phyloP scores from a whole-genome alignment of 2,797 vertebrate species.

The Rhodeus uyekii region DNA sequence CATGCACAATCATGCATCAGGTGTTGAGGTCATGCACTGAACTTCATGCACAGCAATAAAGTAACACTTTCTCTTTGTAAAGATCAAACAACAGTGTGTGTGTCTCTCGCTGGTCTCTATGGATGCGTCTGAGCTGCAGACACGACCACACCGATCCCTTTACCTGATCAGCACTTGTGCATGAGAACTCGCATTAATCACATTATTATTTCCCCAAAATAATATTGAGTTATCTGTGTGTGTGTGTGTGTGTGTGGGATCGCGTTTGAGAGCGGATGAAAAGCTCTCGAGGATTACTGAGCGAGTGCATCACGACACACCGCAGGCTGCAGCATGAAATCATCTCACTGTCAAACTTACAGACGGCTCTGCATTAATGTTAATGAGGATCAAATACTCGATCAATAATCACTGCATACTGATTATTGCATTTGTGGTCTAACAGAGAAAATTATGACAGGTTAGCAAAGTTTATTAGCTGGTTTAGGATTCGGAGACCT shows the following conservation, averaged over 20 bases:
- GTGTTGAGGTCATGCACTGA: background rate
- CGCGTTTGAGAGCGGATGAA: slow-evolving; percentile 34
- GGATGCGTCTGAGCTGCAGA: slow-evolving; percentile 19
- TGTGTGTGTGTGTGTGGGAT: slow-evolving; percentile 6
- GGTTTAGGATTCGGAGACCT: background rate
- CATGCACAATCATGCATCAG: background rate
- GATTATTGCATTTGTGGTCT: background rate
- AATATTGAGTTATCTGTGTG: background rate
- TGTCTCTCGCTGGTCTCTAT: slow-evolving; percentile 2
- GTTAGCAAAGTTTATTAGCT: background rate
- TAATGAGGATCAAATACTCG: slow-evolving; percentile 9
- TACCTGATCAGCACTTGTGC: background rate
- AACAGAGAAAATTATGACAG: background rate
- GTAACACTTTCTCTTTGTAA: background rate
- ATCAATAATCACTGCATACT: background rate
- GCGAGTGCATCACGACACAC: slow-evolving; percentile 56
- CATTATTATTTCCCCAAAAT: slow-evolving; percentile 9
- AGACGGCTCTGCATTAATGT: background rate
- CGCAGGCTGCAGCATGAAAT: slow-evolving; percentile 35
- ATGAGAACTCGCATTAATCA: background rate
- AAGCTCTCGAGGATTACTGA: slow-evolving; percentile 64
- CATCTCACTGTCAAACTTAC: slow-evolving; percentile 27
- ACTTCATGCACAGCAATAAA: background rate
- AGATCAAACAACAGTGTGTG: background rate
- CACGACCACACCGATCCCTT: slow-evolving; percentile 42